phyloP scores from a whole-genome alignment of 2,113 vertebrate species.

The Oryzias javanicus region DNA sequence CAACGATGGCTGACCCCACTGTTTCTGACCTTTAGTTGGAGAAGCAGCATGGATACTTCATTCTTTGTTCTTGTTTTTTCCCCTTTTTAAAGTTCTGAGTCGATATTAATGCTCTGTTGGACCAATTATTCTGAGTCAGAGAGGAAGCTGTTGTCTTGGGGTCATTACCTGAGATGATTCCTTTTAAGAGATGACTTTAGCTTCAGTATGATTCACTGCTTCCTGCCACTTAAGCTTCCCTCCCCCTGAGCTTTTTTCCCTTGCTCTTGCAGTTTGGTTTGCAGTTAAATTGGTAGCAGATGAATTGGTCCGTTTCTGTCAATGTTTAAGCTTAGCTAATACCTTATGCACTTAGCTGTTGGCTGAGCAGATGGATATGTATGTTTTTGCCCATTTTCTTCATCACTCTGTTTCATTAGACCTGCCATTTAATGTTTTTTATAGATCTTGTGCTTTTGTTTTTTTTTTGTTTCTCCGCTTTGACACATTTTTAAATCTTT shows the following conservation, averaged over 20 bases:
- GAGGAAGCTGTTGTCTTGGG: slow-evolving; percentile 58
- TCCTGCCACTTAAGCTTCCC: slow-evolving; percentile 57
- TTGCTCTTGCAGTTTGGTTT: slow-evolving; percentile 39
- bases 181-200: slow-evolving; percentile 62
- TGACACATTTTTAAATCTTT: slow-evolving; percentile 15
- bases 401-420: slow-evolving; percentile 31
- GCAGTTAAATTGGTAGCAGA: slow-evolving; percentile 53
- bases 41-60: slow-evolving; percentile 44
- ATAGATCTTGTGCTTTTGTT: slow-evolving; percentile 20
- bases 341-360: slow-evolving; percentile 53
- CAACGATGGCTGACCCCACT: slow-evolving; percentile 57
- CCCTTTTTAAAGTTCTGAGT: slow-evolving; percentile 12
- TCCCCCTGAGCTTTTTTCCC: slow-evolving; percentile 7
- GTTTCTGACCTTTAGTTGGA: slow-evolving; percentile 65
- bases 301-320: slow-evolving; percentile 70
- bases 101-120: slow-evolving; percentile 62
- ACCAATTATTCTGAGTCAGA: slow-evolving; percentile 66
- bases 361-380: slow-evolving; percentile 44
- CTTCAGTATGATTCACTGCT: slow-evolving; percentile 63
- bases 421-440: slow-evolving; percentile 18
- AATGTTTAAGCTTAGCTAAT: slow-evolving; percentile 65
- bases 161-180: slow-evolving; percentile 68
- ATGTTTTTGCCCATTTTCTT: slow-evolving; percentile 37
- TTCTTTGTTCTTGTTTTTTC: slow-evolving; percentile 47
- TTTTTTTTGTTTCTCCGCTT: slow-evolving; percentile 10